A percentile compares a stretch with the other conserved stretches of the same genome.
Conservation (phyloP, 2,888 invertebrate genomes). For the Polietes domitor region DNA sequence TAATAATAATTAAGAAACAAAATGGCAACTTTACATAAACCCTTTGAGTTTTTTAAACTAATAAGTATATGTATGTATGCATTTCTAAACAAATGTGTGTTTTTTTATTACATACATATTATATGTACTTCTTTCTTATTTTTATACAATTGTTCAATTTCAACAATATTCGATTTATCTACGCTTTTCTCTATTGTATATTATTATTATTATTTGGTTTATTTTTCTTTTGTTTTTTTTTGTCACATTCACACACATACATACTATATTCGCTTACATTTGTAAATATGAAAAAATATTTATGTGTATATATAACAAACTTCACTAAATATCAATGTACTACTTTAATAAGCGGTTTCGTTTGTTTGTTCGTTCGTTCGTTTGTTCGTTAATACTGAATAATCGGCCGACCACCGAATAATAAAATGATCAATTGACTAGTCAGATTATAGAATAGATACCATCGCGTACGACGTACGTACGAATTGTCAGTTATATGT, state of each 20-base stretch:
- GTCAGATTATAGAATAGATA: neutral
- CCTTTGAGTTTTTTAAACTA: conserved; percentile 36
- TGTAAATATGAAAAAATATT: conserved; percentile 62
- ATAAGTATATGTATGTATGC: conserved; percentile 32
- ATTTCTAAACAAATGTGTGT: conserved; percentile 38
- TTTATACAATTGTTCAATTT: conserved; percentile 41
- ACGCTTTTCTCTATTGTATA: conserved; percentile 25
- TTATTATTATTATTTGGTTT: conserved; percentile 1
- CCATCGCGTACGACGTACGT: no score
- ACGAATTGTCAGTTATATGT: neutral
- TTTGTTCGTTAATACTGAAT: neutral
- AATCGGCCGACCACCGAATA: neutral
- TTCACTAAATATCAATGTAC: conserved; percentile 61
- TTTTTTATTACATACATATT: conserved; percentile 44
- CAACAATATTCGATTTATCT: conserved; percentile 57
- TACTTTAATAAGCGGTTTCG: neutral
- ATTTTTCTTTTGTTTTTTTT: neutral
- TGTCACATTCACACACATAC: conserved; percentile 44
- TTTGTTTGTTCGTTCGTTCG: neutral
- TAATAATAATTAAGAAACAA: conserved; percentile 38
- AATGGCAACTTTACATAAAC: conserved; percentile 42
- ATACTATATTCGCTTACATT: conserved; percentile 47
- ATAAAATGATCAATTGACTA: neutral
- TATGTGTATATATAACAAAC: conserved; percentile 61
- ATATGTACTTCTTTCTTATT: neutral